phyloP scores from a whole-genome alignment of 2,113 vertebrate genomes.

The Corythornis vintsioides region DNA sequence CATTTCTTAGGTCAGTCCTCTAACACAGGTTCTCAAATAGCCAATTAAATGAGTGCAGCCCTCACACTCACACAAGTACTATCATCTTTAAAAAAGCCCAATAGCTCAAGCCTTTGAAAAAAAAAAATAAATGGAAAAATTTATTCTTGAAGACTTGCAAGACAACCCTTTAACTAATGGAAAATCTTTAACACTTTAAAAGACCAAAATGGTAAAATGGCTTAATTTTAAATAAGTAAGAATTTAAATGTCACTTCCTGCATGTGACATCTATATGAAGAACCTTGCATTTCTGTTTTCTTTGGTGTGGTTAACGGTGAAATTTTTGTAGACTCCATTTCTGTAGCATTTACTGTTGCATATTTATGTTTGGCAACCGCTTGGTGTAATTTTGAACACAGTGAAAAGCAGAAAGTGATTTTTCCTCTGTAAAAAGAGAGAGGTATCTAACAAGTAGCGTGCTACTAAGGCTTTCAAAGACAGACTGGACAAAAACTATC shows the following conservation, averaged over 20 bases:
- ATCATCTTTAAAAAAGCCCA: neutral
- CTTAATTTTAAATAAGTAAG: constrained; percentile 58
- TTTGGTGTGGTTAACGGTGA: constrained; percentile 54
- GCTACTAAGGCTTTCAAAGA: neutral
- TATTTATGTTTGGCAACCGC: constrained; percentile 8
- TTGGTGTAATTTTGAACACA: constrained; percentile 41
- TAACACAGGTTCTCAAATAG: constrained; percentile 8
- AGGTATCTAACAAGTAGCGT: neutral
- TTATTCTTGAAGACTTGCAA: constrained; percentile 29
- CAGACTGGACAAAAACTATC: neutral
- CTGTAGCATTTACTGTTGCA: constrained; percentile 22
- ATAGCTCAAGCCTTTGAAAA: neutral
- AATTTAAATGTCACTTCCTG: constrained; percentile 68
- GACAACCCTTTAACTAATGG: constrained; percentile 27
- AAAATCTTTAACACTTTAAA: constrained; percentile 37
- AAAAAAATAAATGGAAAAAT: constrained; percentile 13
- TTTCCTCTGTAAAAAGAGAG: neutral
- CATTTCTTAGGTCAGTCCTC: constrained; percentile 16
- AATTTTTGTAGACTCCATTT: constrained; percentile 48
- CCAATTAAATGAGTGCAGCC: neutral
- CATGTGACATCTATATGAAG: constrained; percentile 38
- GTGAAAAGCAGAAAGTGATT: constrained; percentile 19
- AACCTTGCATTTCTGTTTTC: constrained; percentile 54
- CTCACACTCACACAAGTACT: neutral
- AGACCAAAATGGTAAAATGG: constrained; percentile 27